Conservation (phyloP, 2,888 invertebrate genomes). For the Quadroppia sp. region DNA sequence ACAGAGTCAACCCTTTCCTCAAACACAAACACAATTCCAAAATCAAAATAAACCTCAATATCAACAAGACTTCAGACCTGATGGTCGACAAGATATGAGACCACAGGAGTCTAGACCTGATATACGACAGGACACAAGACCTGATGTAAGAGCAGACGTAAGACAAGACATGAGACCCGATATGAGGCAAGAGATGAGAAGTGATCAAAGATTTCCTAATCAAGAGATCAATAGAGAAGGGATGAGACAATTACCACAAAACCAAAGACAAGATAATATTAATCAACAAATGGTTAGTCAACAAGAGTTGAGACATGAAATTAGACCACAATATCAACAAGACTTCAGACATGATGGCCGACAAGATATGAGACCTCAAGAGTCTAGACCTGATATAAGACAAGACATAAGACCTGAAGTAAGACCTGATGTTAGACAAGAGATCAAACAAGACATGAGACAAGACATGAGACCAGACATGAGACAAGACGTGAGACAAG, state of each 20-base stretch:
- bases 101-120: constrained; percentile 34
- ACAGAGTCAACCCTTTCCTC: background rate
- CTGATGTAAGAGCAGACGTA: constrained; percentile 34
- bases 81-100: constrained; percentile 34
- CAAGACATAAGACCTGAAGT: constrained; percentile 25
- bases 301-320: constrained; percentile 33
- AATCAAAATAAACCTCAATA: constrained; percentile 39
- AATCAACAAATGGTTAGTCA: background rate
- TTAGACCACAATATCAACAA: constrained; percentile 33
- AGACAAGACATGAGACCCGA: constrained; percentile 18
- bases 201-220: constrained; percentile 40
- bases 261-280: constrained; percentile 30
- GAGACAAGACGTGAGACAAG: constrained; percentile 34
- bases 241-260: constrained; percentile 16
- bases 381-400: constrained; percentile 25
- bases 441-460: constrained; percentile 21
- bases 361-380: constrained; percentile 38
- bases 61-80: constrained; percentile 23
- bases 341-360: constrained; percentile 5
- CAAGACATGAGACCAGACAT: constrained; percentile 41
- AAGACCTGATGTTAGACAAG: constrained; percentile 37
- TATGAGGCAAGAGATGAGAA: constrained; percentile 42
- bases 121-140: background rate
- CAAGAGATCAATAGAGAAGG: constrained; percentile 28
- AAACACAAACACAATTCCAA: constrained; percentile 21